Percentiles rank a stretch among this genome's conserved stretches.
These are phyloP conservation scores for Actenoides lindsayi DNA, from an alignment of 2,113 vertebrate species.

Conservation along the genomic window DNA sequence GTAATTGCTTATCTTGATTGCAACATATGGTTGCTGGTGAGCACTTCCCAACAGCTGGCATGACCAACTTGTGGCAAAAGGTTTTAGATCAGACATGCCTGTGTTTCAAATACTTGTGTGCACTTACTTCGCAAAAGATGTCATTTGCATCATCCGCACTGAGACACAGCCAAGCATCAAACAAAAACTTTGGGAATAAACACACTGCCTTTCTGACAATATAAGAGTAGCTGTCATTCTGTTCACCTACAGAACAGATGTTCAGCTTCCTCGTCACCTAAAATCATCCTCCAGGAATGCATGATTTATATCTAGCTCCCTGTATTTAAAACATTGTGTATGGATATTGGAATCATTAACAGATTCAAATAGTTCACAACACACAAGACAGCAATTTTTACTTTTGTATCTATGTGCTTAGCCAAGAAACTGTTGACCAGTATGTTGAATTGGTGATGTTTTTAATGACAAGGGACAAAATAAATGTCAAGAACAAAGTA, in stretches of 20 bases:
- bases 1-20: background rate
- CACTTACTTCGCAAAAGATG: slow-evolving; percentile 8
- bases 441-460: background rate
- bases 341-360: background rate
- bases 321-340: background rate
- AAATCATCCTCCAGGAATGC: slow-evolving; percentile 21
- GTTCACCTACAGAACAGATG: slow-evolving; percentile 73
- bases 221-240: slow-evolving; percentile 54
- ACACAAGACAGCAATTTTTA: background rate
- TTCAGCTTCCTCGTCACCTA: slow-evolving; percentile 58
- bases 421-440: background rate
- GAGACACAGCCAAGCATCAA: slow-evolving; percentile 30
- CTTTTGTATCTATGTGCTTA: background rate
- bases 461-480: background rate
- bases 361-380: background rate
- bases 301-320: background rate
- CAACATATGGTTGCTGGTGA: slow-evolving; percentile 29
- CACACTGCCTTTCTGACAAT: slow-evolving; percentile 15
- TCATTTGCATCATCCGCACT: slow-evolving; percentile 20
- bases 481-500: background rate
- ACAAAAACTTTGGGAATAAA: slow-evolving; percentile 42
- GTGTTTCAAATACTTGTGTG: slow-evolving; percentile 1
- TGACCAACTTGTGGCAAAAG: slow-evolving; percentile 10
- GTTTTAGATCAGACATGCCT: slow-evolving; percentile 10
- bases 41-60: slow-evolving; percentile 51